Evolutionary conservation across 1,140 invertebrate species (phyloP), one percentile per base, ranked within the genome.

Genomic region (Penaeus japonicus): DNA sequence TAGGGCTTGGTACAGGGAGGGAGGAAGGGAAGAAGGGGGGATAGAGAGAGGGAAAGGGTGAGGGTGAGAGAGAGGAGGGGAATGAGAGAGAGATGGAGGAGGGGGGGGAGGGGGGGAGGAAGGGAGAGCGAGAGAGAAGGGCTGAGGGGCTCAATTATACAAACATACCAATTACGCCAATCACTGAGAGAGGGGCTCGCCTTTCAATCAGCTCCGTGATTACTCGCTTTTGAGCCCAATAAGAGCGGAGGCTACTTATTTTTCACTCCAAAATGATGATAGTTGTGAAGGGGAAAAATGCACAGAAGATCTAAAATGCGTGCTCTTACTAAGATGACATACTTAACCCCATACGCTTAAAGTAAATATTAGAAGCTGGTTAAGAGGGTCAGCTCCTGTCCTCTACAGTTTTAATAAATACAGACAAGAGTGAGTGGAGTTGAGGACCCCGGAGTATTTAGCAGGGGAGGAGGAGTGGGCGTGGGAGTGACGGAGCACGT

Each of bases 91-190:
- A 70, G 82, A 84, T 57, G 24, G 79, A 47, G 70, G 55, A 53
- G 55, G 53, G 32, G 70, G 62, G 47, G 47, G 15, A 55, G n/a
- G 17, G 73, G n/a, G 35, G 70, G 35, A 30, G 30, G 24, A 27
- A 47, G 73, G 53, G 65, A 32, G 53, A 32, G 59, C 20, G 54
- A 39, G 39, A 53, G 70, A 35, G 70, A 78, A 39, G 70, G 84
- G 17, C 59, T 80, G 78, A 81, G 78, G 85, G 84, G 39, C 78
- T 81, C 77, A 87, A 87, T 87, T 87, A 87, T 87, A 80, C 78
- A 87, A 87, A 87, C 85, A 87, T 87, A 87, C 57, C 85, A 87
- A 87, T 87, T 87, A 87, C 85, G 78, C 57, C 85, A 87, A 87
- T 87, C 78, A 87, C 77, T 65, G 85, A 65, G 39, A 80, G 85